These are phyloP conservation scores for Tautogolabrus adspersus DNA, from an alignment of 2,113 vertebrate genomes.

Conservation along the genomic window DNA sequence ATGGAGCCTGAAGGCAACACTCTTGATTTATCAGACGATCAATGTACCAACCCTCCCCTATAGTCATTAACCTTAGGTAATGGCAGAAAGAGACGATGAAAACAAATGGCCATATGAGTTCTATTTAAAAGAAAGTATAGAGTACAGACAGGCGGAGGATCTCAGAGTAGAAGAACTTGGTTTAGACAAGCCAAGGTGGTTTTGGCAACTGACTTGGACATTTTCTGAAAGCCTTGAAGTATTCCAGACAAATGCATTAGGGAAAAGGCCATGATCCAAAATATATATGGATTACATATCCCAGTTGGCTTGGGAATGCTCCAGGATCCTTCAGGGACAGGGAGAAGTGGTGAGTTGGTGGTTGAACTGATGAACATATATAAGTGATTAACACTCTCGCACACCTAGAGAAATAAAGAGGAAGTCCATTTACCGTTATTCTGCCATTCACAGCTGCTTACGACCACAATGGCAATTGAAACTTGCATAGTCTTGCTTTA, in stretches of 20 bases:
- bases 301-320: background rate
- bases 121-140: background rate
- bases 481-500: slow-evolving; percentile 37
- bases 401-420: background rate
- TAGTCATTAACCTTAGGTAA: background rate
- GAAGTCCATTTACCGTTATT: background rate
- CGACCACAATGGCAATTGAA: slow-evolving; percentile 5
- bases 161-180: background rate
- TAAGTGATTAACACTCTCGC: background rate
- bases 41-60: background rate
- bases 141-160: too few species aligned
- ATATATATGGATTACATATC: slow-evolving; percentile 18
- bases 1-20: background rate
- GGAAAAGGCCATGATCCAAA: slow-evolving; percentile 25
- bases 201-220: slow-evolving; percentile 10
- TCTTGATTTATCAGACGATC: background rate
- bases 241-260: background rate
- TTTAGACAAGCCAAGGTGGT: background rate
- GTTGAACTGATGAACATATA: background rate
- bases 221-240: too few species aligned
- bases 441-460: background rate
- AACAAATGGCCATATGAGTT: background rate
- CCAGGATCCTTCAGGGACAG: slow-evolving; percentile 21
- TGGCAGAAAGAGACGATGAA: background rate
- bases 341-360: slow-evolving; percentile 6